Evolutionary conservation across 2,797 vertebrate genomes (phyloP).

Genomic region (Sebastiscus albofasciatus): DNA sequence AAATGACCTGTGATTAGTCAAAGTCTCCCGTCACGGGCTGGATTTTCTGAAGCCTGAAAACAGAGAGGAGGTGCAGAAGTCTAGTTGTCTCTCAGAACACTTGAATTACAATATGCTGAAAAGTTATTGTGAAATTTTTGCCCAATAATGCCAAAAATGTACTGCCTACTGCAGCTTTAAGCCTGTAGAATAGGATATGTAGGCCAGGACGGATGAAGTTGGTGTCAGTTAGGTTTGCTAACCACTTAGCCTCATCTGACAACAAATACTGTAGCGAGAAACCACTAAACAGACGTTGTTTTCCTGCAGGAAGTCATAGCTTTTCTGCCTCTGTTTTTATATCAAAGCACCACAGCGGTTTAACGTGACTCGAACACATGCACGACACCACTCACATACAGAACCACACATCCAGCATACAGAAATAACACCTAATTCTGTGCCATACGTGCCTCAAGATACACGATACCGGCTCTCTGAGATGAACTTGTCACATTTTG

Average conservation of each 20-base stretch:
- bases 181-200: too few species aligned
- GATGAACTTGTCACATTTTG: conserved; percentile 74
- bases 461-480: conserved; percentile 58
- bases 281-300: neutral
- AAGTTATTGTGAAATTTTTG: too few species aligned
- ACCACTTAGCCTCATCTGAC: neutral
- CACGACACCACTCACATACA: conserved; percentile 35
- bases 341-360: conserved; percentile 4
- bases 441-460: conserved; percentile 53
- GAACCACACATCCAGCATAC: conserved; percentile 42
- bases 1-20: too few species aligned
- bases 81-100: too few species aligned
- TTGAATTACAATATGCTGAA: too few species aligned
- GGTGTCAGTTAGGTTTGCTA: neutral
- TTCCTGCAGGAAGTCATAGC: neutral
- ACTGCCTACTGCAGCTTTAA: accelerated
- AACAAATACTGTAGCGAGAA: neutral
- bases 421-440: conserved; percentile 68
- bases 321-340: conserved; percentile 2
- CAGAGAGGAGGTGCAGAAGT: too few species aligned
- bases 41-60: too few species aligned
- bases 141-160: too few species aligned
- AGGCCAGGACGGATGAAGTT: neutral
- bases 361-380: conserved; percentile 35
- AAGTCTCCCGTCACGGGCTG: too few species aligned